Evolutionary conservation across 2,113 vertebrate species (phyloP).

Genomic region (Chlamydotis undulata): DNA sequence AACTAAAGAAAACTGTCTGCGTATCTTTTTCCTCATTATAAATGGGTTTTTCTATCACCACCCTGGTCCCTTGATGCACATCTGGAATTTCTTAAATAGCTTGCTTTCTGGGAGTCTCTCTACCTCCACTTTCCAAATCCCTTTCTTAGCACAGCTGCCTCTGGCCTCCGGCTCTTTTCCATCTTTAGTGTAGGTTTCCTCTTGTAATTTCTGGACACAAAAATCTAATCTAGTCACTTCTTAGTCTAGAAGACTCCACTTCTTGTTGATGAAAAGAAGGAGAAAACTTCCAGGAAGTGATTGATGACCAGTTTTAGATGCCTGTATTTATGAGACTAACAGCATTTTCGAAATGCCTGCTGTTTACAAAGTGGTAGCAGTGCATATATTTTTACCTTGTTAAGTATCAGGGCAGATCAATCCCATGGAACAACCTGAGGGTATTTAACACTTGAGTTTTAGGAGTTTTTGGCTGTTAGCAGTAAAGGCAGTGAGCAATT

Average conservation of each 20-base stretch:
- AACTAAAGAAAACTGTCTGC: slow-evolving; percentile 46
- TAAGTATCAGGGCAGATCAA: background rate
- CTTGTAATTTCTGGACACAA: background rate
- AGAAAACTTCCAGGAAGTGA: background rate
- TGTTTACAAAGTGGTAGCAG: background rate
- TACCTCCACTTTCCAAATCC: background rate
- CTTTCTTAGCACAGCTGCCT: background rate
- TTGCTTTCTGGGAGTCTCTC: background rate
- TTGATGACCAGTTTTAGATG: background rate
- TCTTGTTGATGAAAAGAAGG: background rate
- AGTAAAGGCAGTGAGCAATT: background rate
- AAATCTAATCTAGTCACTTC: background rate
- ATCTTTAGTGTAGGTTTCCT: background rate
- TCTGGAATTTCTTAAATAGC: background rate
- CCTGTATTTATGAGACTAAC: background rate
- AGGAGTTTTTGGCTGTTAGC: background rate
- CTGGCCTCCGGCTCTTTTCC: background rate
- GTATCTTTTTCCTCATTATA: background rate
- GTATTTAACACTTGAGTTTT: background rate
- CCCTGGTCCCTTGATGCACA: background rate
- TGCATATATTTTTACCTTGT: background rate
- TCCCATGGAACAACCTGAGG: background rate
- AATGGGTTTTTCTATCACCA: background rate
- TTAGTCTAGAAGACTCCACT: background rate
- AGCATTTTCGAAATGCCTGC: background rate